phyloP scores from a whole-genome alignment of 2,888 invertebrate species.

The Catocala sponsa region DNA sequence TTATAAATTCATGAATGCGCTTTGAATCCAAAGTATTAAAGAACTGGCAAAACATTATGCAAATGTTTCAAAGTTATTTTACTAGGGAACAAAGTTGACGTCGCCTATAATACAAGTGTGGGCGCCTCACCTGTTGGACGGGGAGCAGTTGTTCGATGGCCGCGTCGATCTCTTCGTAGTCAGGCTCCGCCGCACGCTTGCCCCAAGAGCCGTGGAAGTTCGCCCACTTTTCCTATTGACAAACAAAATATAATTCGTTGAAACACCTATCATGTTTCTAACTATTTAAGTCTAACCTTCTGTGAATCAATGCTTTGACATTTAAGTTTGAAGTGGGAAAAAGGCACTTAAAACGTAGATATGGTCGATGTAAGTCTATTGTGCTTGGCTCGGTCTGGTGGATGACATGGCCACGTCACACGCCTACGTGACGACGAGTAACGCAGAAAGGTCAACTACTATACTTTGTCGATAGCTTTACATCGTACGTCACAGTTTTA shows the following conservation, averaged over 20 bases:
- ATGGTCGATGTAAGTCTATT: no score
- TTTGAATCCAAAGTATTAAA: constrained; percentile 26
- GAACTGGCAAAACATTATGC: constrained; percentile 16
- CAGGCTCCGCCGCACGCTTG: constrained; percentile 85
- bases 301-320: no score
- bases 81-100: neutral
- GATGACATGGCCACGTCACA: no score
- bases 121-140: constrained; percentile 65
- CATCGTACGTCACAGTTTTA: no score
- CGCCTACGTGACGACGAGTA: no score
- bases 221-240: constrained; percentile 89
- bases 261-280: no score
- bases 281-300: no score
- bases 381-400: no score
- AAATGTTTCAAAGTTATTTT: constrained; percentile 7
- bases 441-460: no score
- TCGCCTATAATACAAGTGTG: neutral
- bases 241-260: neutral
- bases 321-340: no score
- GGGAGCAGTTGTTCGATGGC: constrained; percentile 72
- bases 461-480: no score
- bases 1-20: constrained; percentile 20
- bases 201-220: constrained; percentile 92
- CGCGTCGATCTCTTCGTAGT: constrained; percentile 79
- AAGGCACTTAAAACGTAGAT: no score